Conservation (phyloP, 2,888 invertebrate genomes). For the Marasmarcha lunaedactyla region DNA sequence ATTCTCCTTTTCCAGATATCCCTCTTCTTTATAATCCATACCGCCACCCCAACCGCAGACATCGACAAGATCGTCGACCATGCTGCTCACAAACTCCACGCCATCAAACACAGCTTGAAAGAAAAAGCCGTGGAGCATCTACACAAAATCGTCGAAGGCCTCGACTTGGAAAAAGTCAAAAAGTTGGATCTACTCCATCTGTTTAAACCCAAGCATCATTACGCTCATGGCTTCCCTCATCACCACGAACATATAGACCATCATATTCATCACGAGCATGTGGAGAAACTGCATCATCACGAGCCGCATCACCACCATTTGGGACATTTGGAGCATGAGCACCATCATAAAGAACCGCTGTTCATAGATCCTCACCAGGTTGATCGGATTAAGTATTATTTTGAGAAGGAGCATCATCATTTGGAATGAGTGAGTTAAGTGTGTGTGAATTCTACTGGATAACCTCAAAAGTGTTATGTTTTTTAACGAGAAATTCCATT, state of each 20-base stretch:
- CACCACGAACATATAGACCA: conserved; percentile 10
- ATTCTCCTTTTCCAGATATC: conserved; percentile 38
- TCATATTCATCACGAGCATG: background rate
- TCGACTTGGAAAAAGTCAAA: conserved; percentile 32
- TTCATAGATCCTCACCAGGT: conserved; percentile 20
- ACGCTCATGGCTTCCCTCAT: conserved; percentile 9
- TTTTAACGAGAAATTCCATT: too few relatives aligned
- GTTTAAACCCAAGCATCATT: conserved; percentile 14
- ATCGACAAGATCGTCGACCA: conserved; percentile 33
- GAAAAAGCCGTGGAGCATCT: conserved; percentile 8
- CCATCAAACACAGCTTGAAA: background rate
- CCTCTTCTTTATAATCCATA: conserved; percentile 27
- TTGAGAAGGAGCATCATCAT: conserved; percentile 15
- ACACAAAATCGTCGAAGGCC: conserved; percentile 25
- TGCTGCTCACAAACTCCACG: conserved; percentile 21
- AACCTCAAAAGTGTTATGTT: too few relatives aligned
- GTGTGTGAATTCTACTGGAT: too few relatives aligned
- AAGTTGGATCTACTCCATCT: conserved; percentile 26
- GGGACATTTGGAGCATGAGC: conserved; percentile 16
- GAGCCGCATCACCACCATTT: background rate
- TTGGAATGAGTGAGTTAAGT: too few relatives aligned
- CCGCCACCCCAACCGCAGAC: conserved; percentile 29
- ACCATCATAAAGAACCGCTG: conserved; percentile 18
- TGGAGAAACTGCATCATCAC: background rate
- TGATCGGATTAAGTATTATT: conserved; percentile 20